Evolutionary conservation across 2,888 invertebrate species (phyloP), one percentile per base, ranked within the genome.

Genomic region (Drosophila nr. perissopoda): DNA sequence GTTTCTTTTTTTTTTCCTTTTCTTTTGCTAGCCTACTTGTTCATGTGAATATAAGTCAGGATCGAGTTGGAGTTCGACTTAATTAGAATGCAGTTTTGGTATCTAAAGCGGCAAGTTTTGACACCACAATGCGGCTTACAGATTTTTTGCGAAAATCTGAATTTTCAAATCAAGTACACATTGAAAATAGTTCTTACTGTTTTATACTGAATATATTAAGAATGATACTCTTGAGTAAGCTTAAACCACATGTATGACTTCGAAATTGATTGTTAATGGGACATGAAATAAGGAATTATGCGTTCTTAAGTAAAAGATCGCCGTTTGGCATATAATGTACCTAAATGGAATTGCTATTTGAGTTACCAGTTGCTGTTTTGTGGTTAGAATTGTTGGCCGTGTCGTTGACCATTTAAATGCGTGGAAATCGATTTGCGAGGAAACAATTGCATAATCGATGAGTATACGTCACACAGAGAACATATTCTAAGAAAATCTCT

Each of bases 401-500:
- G 83, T 79, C 79, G 76, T 73, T 88, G 78, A 78, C 88, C 73
- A 78, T 53, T 75, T 72, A 65, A 74, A 54, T 88, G 84, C 81
- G 69, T 82, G 79, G 49, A 89, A 85, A 88, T 88, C 90, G 71
- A 89, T 90, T 88, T 87, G 60, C 79, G 38, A 71, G 70, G 75
- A 74, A 70, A 67, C 76, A 81, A 76, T 86, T 88, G 88, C 88
- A 70, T 85, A 89, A 89, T 80, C 85, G 74, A 70, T 89, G 73
- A 76, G 79, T 83, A 76, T 73, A 67, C 56, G 67, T 58, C 66
- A 74, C 63, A 38, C 16, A n/a, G 57, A 16, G 56, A 29, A 29
- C 18, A 31, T 40, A 21, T 27, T 40, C 13, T 18, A 36, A 74
- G 57, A 34, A 18, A 6, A 4, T n/a, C 11, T 11, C 25, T 53